Evolutionary conservation across 1,140 invertebrate genomes (phyloP), one percentile per base, ranked within the genome.

Genomic region (Drosophila chauvacae): DNA sequence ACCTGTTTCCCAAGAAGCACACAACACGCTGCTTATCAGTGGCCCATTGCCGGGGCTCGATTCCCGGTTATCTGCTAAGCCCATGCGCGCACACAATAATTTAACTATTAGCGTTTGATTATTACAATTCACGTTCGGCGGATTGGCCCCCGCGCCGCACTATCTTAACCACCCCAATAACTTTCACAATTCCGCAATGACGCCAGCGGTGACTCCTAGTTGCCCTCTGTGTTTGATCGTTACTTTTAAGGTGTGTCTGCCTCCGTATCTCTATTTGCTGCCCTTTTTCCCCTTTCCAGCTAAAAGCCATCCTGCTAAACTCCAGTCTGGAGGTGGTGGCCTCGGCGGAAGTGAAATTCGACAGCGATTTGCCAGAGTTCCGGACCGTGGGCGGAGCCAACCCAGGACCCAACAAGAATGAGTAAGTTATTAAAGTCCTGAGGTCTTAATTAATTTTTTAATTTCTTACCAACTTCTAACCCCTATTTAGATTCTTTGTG

Each of bases 331-430:
- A 95, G 80, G 94, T 98, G 35, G 91, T 97, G 14, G 94, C 96
- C 85, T 96, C 98, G 92, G 96, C 96, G 11, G 94, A 95, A 83
- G 97, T 99, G 1, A 96, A 96, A 63, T 99, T 98, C 94, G 98
- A 99, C 92, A 95, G 94, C 78, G 97, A 98, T 92, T 93, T 99
- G 14, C 97, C 97, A 26, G 97, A 98, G 93, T 98, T 97, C 92
- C 82, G 90, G 26, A 93, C 92, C 1, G 75, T 41, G 18, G 92
- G 92, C 9, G 92, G 92, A 5, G 92, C 81, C 35, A 90, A 90
- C 59, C 42, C 77, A 16, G 90, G 91, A 14, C 33, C 58, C 37
- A 80, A 81, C 42, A 91, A 86, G 95, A 96, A 97, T 97, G 94
- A 93, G 90, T 91, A 65, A 68, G 79, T 59, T 10, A 1, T n/a